Evolutionary conservation across 2,113 vertebrate genomes (phyloP).

Genomic region (Antechinus flavipes): DNA sequence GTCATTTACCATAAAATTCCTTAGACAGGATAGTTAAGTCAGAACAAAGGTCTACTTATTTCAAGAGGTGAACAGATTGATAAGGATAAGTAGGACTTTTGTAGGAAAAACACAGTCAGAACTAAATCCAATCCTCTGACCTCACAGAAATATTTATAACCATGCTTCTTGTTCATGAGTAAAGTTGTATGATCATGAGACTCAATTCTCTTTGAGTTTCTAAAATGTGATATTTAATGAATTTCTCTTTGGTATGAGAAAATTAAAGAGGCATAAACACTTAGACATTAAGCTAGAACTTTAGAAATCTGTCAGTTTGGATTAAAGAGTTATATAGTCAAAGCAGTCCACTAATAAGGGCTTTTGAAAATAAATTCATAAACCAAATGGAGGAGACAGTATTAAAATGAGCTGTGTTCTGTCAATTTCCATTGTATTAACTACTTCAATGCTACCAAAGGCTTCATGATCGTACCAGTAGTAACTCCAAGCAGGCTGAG

Average conservation of each 20-base stretch:
- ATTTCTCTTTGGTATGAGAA: neutral
- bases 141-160: rapidly evolving
- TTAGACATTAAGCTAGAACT: neutral
- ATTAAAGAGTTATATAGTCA: neutral
- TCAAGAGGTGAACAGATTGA: neutral
- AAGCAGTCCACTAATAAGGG: neutral
- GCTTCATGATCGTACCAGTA: neutral
- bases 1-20: neutral
- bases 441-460: neutral
- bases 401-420: neutral
- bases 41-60: neutral
- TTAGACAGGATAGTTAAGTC: neutral
- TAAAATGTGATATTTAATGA: neutral
- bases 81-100: neutral
- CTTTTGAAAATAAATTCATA: neutral
- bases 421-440: neutral
- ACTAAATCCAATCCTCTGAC: neutral
- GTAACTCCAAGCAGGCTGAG: neutral
- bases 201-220: neutral
- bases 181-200: neutral
- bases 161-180: rapidly evolving
- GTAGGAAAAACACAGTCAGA: neutral
- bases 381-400: neutral
- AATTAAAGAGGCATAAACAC: neutral
- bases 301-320: neutral